Evolutionary conservation across 2,888 invertebrate genomes (phyloP).

Genomic region (Girardia tigrina): DNA sequence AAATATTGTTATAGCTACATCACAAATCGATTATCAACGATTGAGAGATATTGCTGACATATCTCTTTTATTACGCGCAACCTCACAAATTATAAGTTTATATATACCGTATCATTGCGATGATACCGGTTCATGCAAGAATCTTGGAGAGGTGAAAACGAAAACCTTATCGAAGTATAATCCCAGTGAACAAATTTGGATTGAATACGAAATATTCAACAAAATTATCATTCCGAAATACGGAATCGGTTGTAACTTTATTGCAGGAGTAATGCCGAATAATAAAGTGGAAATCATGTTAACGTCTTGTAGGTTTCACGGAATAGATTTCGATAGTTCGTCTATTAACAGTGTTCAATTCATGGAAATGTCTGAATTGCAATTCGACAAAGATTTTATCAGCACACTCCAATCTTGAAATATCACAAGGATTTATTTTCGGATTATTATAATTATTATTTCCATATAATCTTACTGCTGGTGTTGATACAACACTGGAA

Average conservation of each 20-base stretch:
- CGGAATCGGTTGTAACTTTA: constrained; percentile 2
- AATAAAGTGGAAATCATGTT: constrained; percentile 7
- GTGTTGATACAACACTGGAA: no score
- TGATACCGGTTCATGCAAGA: neutral
- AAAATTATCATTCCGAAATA: neutral
- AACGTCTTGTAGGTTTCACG: constrained; percentile 4
- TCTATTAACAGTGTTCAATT: neutral
- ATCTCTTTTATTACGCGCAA: neutral
- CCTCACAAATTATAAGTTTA: neutral
- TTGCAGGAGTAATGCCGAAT: neutral
- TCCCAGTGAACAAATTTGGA: neutral
- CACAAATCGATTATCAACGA: constrained; percentile 42
- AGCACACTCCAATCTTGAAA: neutral
- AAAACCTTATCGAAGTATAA: neutral
- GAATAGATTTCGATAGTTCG: neutral
- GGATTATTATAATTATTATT: no score
- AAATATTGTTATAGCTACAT: constrained; percentile 43
- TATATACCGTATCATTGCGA: neutral
- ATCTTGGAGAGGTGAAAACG: neutral
- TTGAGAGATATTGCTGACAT: constrained; percentile 41
- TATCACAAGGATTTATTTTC: no score
- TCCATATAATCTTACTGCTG: no score
- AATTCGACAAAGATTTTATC: constrained; percentile 12
- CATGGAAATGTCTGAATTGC: neutral
- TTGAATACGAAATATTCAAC: neutral